Conservation (phyloP, 2,888 invertebrate genomes). For the Gastracanthus pulcherrimus region DNA sequence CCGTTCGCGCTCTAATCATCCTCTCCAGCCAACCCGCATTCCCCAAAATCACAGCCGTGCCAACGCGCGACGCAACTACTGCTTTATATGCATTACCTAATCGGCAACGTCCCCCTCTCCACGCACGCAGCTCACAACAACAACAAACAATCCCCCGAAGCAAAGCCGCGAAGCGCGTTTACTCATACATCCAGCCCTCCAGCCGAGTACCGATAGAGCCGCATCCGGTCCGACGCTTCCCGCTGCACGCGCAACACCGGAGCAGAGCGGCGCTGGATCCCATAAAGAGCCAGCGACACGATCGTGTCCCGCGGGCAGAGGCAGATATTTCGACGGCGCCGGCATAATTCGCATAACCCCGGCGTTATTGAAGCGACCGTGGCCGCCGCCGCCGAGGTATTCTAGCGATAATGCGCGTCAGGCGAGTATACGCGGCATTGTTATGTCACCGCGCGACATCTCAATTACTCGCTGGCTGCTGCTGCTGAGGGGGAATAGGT, state of each 20-base stretch:
- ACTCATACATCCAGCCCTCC: too few species aligned
- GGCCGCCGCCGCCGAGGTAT: slow-evolving; percentile 7
- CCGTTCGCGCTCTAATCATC: too few species aligned
- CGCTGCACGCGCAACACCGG: not conserved
- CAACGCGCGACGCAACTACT: not conserved
- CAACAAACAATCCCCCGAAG: not conserved
- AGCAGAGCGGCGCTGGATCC: not conserved
- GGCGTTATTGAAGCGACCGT: slow-evolving; percentile 20
- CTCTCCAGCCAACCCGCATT: too few species aligned
- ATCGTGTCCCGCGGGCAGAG: not conserved
- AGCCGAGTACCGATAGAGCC: too few species aligned
- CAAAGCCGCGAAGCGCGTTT: too few species aligned
- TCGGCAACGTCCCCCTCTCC: not conserved
- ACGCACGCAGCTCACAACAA: not conserved
- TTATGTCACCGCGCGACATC: slow-evolving; percentile 67
- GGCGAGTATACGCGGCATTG: slow-evolving; percentile 60
- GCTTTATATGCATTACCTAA: slow-evolving; percentile 16
- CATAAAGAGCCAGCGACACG: slow-evolving; percentile 2
- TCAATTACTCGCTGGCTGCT: slow-evolving; percentile 62
- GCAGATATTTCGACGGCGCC: slow-evolving; percentile 16
- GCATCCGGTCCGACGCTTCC: too few species aligned
- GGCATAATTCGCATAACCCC: slow-evolving; percentile 43
- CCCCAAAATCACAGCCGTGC: not conserved
- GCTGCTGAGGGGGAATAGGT: not conserved
- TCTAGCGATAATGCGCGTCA: slow-evolving; percentile 49